Percentiles rank a stretch among this genome's conserved stretches.
phyloP scores from a whole-genome alignment of 2,888 invertebrate genomes.

The Neoaliturus tenellus region DNA sequence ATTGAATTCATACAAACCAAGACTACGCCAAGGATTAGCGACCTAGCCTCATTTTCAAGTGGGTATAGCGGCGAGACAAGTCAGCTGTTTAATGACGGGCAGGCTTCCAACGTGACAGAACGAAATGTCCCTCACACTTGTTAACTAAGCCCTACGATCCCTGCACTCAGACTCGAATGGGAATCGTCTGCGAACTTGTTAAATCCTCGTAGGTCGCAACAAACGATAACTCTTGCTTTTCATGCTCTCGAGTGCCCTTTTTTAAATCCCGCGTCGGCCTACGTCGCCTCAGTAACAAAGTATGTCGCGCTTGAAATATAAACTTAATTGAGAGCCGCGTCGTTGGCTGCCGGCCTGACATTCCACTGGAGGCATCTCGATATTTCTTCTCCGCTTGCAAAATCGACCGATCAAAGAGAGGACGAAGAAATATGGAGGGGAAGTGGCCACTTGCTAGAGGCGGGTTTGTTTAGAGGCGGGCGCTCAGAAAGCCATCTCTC shows the following conservation, averaged over 20 bases:
- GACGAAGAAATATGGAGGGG: background rate
- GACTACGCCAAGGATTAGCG: no score
- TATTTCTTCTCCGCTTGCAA: background rate
- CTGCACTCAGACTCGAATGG: slow-evolving; percentile 10
- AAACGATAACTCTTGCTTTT: no score
- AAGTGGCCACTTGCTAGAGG: slow-evolving; percentile 6
- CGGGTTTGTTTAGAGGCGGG: background rate
- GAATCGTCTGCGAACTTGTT: slow-evolving; percentile 4
- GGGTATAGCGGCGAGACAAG: slow-evolving; percentile 1
- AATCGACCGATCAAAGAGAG: slow-evolving; percentile 18
- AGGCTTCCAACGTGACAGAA: slow-evolving; percentile 28
- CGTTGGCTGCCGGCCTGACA: background rate
- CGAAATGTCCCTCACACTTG: no score
- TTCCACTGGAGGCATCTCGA: background rate
- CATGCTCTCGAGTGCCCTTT: no score
- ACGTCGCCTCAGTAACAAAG: background rate
- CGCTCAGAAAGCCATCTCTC: slow-evolving; percentile 24
- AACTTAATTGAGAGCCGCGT: background rate
- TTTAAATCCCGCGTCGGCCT: no score
- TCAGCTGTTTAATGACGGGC: slow-evolving; percentile 41
- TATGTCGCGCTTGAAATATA: background rate
- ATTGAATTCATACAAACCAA: no score
- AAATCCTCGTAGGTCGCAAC: no score
- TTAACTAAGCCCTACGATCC: slow-evolving; percentile 12
- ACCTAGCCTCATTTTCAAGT: slow-evolving; percentile 11